These are phyloP conservation scores for Orthonevra nobilis DNA, from an alignment of 2,888 invertebrate species.

Conservation along the genomic window DNA sequence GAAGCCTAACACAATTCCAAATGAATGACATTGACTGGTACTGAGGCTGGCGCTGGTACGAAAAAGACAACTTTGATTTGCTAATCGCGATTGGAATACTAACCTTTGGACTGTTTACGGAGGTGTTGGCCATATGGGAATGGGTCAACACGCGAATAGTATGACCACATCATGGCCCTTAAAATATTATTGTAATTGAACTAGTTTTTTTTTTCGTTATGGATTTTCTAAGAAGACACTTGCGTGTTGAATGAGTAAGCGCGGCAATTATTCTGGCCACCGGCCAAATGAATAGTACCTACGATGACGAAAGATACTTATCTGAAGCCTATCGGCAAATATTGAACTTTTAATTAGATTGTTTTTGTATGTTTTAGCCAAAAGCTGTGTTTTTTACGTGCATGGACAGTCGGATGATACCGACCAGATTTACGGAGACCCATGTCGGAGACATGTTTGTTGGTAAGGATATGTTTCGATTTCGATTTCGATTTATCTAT, in stretches of 20 bases:
- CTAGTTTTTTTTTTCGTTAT: not conserved
- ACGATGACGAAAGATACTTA: slow-evolving; percentile 1
- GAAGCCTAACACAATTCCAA: not conserved
- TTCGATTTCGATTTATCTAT: too few relatives aligned
- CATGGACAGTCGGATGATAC: slow-evolving; percentile 98
- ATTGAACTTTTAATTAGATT: slow-evolving; percentile 62
- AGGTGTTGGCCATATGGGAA: slow-evolving; percentile 9
- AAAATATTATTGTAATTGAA: not conserved
- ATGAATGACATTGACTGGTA: slow-evolving; percentile 41
- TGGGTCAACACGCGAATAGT: slow-evolving; percentile 25
- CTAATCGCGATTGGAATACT: slow-evolving; percentile 20
- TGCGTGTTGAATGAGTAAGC: not conserved
- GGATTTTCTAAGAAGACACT: too few relatives aligned
- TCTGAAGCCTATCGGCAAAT: not conserved
- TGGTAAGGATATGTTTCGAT: slow-evolving; percentile 83
- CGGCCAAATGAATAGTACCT: slow-evolving; percentile 16
- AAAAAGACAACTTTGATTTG: slow-evolving; percentile 6
- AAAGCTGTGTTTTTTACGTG: slow-evolving; percentile 98
- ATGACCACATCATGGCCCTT: too few relatives aligned
- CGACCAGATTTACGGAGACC: slow-evolving; percentile 96
- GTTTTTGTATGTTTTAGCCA: slow-evolving; percentile 85
- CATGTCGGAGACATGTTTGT: slow-evolving; percentile 99
- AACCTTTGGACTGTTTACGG: slow-evolving; percentile 64
- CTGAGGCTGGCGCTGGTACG: not conserved
- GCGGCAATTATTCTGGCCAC: slow-evolving; percentile 28